These are phyloP conservation scores for Chromoteleia sp. DNA, from an alignment of 2,888 invertebrate genomes.

Conservation along the genomic window DNA sequence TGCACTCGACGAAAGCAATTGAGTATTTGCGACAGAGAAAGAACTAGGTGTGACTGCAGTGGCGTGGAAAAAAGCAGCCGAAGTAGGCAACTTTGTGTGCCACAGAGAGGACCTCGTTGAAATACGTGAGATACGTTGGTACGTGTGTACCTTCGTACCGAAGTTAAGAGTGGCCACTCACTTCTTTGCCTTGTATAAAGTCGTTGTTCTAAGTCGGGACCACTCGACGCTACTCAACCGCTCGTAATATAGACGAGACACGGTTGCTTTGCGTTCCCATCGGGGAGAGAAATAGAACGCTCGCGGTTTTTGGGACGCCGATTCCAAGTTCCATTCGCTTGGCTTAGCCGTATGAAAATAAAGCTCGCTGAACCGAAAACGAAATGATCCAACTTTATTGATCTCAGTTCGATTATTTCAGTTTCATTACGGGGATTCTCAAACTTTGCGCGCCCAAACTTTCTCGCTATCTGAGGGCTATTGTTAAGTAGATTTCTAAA, in stretches of 20 bases:
- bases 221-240: slow-evolving; percentile 73
- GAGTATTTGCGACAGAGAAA: slow-evolving; percentile 41
- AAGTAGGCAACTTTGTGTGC: slow-evolving; percentile 49
- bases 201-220: slow-evolving; percentile 75
- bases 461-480: slow-evolving; percentile 6
- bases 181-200: slow-evolving; percentile 74
- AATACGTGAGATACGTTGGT: slow-evolving; percentile 58
- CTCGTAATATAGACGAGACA: slow-evolving; percentile 71
- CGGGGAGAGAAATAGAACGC: slow-evolving; percentile 68
- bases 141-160: slow-evolving; percentile 68
- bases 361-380: slow-evolving; percentile 39
- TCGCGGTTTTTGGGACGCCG: slow-evolving; percentile 40
- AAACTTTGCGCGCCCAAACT: slow-evolving; percentile 32
- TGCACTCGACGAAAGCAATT: slow-evolving; percentile 27
- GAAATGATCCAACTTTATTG: slow-evolving; percentile 52
- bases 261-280: slow-evolving; percentile 70
- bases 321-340: slow-evolving; percentile 46
- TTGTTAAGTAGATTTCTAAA: slow-evolving; percentile 36
- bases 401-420: slow-evolving; percentile 58
- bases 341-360: slow-evolving; percentile 55
- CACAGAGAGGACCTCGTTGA: slow-evolving; percentile 55
- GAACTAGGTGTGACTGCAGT: slow-evolving; percentile 36
- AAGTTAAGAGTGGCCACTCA: slow-evolving; percentile 72
- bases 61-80: slow-evolving; percentile 51
- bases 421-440: slow-evolving; percentile 40